These are phyloP conservation scores for Pocillopora meandrina DNA, from an alignment of 92 coral and sea anemone species.

Conservation along the genomic window DNA sequence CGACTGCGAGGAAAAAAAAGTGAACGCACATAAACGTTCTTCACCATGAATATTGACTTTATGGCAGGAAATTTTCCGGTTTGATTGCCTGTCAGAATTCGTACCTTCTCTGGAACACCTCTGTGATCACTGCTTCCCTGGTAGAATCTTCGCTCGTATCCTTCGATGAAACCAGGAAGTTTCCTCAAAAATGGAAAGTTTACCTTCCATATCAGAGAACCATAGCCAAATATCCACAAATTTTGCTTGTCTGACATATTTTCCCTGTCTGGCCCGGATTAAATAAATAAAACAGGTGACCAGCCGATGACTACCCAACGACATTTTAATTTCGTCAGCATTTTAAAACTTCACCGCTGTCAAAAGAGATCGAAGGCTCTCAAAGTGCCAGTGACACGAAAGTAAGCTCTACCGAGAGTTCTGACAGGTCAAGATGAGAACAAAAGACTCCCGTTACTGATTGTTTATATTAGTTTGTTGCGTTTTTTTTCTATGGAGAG, in stretches of 20 bases:
- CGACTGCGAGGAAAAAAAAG: no score
- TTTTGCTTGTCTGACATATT: constrained; percentile 5
- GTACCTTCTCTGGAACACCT: constrained; percentile 76
- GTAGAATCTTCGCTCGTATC: constrained; percentile 70
- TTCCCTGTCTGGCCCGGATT: neutral
- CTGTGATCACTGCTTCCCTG: constrained; percentile 87
- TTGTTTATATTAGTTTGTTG: no score
- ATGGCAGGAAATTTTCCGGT: neutral
- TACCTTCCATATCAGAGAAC: constrained; percentile 79
- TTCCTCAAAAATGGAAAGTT: constrained; percentile 67
- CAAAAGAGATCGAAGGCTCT: neutral
- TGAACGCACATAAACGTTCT: no score
- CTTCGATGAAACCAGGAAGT: constrained; percentile 69
- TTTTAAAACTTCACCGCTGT: neutral
- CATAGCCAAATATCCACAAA: constrained; percentile 87
- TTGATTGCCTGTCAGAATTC: neutral
- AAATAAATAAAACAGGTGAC: neutral
- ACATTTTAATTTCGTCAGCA: neutral
- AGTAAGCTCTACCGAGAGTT: neutral
- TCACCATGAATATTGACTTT: no score
- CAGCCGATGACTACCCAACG: neutral
- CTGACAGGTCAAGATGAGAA: neutral
- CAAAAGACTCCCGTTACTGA: no score
- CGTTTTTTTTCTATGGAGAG: no score
- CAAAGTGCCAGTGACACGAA: no score